phyloP scores from a whole-genome alignment of 2,797 vertebrate genomes.

The Petrocephalus schoutedeni region DNA sequence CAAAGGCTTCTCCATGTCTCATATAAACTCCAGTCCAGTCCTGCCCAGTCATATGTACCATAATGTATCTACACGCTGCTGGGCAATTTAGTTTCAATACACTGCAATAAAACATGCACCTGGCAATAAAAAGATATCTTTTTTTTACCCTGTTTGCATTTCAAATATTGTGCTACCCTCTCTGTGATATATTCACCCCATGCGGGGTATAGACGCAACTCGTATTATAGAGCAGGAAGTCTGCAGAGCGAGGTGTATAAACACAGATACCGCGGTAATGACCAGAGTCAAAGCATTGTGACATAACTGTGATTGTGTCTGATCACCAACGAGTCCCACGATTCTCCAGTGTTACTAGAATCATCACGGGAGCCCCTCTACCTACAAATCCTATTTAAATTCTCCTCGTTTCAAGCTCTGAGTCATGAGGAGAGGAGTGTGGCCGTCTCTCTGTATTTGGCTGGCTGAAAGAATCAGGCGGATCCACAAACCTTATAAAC shows the following conservation, averaged over 20 bases:
- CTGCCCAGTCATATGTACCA: constrained; percentile 12
- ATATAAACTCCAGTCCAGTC: not conserved
- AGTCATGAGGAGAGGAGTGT: not conserved
- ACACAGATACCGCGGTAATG: not conserved
- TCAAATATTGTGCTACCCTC: constrained; percentile 11
- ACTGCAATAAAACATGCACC: not conserved
- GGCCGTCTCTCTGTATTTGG: not conserved
- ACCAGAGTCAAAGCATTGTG: not conserved
- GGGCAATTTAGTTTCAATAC: constrained; percentile 1
- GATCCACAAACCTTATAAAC: not conserved
- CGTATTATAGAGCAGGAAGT: not conserved
- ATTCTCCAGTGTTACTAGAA: not conserved
- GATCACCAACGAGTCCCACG: not conserved
- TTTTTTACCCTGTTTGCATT: constrained; percentile 10
- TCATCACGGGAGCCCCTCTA: not conserved
- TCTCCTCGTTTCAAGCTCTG: not conserved
- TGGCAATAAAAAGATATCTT: not conserved
- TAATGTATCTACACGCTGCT: not conserved
- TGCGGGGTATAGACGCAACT: not conserved
- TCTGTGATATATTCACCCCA: constrained; percentile 3
- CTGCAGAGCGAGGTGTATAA: not conserved
- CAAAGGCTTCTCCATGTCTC: not conserved
- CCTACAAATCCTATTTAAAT: not conserved
- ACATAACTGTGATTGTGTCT: not conserved
- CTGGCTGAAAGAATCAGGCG: not conserved